Evolutionary conservation across 30 jellyfish, hydroid and myxozoan species (phyloP), one percentile per base, ranked within the genome.

Genomic region (Phacellophora camtschatica): DNA sequence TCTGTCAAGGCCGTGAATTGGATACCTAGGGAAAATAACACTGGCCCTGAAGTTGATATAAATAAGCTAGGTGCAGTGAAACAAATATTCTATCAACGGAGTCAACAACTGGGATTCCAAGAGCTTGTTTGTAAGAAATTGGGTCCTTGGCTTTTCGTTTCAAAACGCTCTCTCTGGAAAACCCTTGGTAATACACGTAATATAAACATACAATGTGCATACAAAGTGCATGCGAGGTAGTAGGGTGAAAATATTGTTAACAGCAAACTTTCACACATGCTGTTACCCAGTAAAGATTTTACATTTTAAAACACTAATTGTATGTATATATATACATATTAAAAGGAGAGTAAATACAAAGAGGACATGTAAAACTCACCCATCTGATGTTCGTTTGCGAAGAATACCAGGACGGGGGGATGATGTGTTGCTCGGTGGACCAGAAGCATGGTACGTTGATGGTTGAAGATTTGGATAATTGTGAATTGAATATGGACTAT

Each of bases 361-460:
- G n/a, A n/a, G n/a, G n/a, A n/a, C n/a, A n/a, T n/a, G n/a, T n/a
- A n/a, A n/a, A n/a, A 15, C 91, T 46, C 43, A 80, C 91, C 91
- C 87, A 34, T 83, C 96, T 27, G 88, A 87, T 0, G 96, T 87
- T 48, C 98, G 83, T 56, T 90, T 90, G 70, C 98, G 93, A 7
- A 90, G 53, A 34, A 90, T 90, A 13, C 98, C 91, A 1, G 98
- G 98, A 16, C 96, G 62, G 37, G 91, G 79, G 16, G 88, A 71
- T 6, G 84, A 30, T 27, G 78, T 57, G 58, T 72, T 72, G 58
- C 83, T 65, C 3, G 84, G 31, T 5, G 83, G 77, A 18, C 41
- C 64, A 19, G 82, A 35, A 7, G 88, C 36, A 48, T 66, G 94
- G 34, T 66, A 82, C 30, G 80, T 24, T 10, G 94, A 68, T 0